Conservation (phyloP, 2,797 vertebrate species). For the Acanthurus leucopareius region DNA sequence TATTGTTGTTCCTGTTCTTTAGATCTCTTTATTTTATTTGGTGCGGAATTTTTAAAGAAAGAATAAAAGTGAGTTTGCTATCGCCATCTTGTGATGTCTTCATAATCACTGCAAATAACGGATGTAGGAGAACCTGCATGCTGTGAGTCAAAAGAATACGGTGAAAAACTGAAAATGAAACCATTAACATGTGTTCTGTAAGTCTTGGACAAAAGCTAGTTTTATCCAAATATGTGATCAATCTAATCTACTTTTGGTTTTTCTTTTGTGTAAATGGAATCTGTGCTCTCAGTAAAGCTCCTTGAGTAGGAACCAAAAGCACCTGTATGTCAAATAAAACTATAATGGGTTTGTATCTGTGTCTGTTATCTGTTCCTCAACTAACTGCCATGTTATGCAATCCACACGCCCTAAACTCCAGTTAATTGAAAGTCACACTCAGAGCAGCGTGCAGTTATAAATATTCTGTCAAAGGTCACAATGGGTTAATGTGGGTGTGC, state of each 20-base stretch:
- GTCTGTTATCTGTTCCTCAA: constrained; percentile 52
- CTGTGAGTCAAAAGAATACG: constrained; percentile 55
- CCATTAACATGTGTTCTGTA: constrained; percentile 66
- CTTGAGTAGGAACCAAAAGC: constrained; percentile 83
- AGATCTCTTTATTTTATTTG: constrained; percentile 81
- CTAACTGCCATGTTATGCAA: not conserved
- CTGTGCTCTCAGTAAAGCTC: constrained; percentile 82
- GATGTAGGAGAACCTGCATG: constrained; percentile 65
- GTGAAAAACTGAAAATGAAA: constrained; percentile 57
- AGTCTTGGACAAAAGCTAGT: constrained; percentile 66
- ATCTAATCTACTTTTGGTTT: constrained; percentile 61
- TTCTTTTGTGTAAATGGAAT: constrained; percentile 81
- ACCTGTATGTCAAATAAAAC: constrained; percentile 90
- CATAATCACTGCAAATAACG: constrained; percentile 59
- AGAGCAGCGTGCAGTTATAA: not conserved
- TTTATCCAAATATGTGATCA: constrained; percentile 61
- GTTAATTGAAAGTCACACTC: not conserved
- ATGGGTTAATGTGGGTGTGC: not conserved
- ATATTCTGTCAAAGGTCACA: constrained; percentile 9
- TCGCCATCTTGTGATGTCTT: constrained; percentile 63
- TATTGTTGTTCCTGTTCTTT: constrained; percentile 80
- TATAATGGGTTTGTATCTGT: constrained; percentile 85
- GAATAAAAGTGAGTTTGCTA: constrained; percentile 72
- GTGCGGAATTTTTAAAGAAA: constrained; percentile 73
- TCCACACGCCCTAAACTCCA: not conserved